These are phyloP conservation scores for Tenthredo mesomela DNA, from an alignment of 2,888 invertebrate species.

Conservation along the genomic window DNA sequence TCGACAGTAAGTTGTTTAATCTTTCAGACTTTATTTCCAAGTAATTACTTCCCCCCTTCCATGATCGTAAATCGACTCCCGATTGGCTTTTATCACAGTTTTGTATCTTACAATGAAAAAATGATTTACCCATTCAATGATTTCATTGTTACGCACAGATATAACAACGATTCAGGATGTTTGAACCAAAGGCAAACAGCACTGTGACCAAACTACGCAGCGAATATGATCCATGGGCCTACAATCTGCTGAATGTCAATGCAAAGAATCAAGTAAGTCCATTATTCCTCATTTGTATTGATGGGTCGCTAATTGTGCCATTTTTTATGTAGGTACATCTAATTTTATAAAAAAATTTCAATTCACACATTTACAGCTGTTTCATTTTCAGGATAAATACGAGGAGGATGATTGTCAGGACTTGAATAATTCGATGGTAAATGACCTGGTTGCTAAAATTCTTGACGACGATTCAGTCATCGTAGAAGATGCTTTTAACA, in stretches of 20 bases:
- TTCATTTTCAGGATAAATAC: conserved; percentile 65
- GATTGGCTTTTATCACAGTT: not conserved
- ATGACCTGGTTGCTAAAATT: conserved; percentile 84
- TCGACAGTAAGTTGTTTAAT: not conserved
- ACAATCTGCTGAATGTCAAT: conserved; percentile 68
- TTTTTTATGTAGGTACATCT: not conserved
- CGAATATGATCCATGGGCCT: conserved; percentile 73
- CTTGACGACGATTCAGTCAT: conserved; percentile 81
- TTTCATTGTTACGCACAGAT: conserved; percentile 58
- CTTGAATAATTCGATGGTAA: conserved; percentile 82
- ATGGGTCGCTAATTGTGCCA: not conserved
- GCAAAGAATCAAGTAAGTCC: conserved; percentile 65
- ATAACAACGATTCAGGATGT: conserved; percentile 71
- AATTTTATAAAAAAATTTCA: not conserved
- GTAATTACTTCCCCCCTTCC: not conserved
- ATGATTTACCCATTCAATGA: not conserved
- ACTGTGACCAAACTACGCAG: conserved; percentile 67
- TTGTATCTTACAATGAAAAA: not conserved
- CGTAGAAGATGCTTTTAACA: conserved; percentile 65
- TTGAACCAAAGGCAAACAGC: conserved; percentile 71
- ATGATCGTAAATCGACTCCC: not conserved
- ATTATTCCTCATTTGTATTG: no score
- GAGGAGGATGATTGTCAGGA: conserved; percentile 75
- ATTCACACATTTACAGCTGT: not conserved
- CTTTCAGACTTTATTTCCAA: not conserved